Conservation (phyloP, 2,113 vertebrate species). For the Rhegmatorhina hoffmannsi region DNA sequence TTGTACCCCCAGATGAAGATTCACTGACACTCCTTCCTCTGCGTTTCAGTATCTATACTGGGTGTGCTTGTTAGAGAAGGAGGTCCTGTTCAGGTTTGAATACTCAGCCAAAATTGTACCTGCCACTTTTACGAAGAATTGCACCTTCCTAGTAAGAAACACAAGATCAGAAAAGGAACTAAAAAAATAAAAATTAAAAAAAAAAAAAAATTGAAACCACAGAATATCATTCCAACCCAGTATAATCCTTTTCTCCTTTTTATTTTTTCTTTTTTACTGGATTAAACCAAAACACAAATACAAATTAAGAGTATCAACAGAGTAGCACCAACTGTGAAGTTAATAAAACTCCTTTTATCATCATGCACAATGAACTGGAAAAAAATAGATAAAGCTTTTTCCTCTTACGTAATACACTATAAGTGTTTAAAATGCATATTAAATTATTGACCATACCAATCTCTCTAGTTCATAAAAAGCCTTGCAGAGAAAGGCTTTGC, state of each 20-base stretch:
- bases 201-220: background rate
- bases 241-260: background rate
- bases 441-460: background rate
- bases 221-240: background rate
- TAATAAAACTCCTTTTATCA: background rate
- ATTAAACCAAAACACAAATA: background rate
- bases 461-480: background rate
- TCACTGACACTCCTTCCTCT: background rate
- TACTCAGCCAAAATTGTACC: background rate
- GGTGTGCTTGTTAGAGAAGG: background rate
- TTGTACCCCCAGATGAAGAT: background rate
- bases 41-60: background rate
- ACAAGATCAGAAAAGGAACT: rapidly evolving
- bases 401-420: background rate
- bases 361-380: background rate
- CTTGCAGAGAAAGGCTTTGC: background rate
- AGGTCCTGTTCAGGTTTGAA: background rate
- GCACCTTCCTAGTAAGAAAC: background rate
- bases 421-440: background rate
- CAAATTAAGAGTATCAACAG: background rate
- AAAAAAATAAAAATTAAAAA: background rate
- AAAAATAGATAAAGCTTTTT: background rate
- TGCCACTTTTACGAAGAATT: background rate
- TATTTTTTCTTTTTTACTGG: background rate
- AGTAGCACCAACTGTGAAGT: background rate